Evolutionary conservation across 2,797 vertebrate species (phyloP).

Genomic region (Buphagus erythrorhynchus): DNA sequence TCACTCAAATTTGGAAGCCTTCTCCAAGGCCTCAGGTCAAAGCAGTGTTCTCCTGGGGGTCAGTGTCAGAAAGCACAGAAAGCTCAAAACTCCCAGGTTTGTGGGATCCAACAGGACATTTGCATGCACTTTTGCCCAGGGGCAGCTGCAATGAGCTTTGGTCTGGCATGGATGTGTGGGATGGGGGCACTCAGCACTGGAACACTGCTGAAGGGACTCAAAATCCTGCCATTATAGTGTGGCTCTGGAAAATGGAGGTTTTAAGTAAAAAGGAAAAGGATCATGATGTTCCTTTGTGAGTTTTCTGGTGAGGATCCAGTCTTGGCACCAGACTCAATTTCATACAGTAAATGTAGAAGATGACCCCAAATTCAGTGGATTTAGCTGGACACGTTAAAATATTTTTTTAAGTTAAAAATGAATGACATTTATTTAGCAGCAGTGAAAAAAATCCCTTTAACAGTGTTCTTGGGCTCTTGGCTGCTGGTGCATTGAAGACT

Average conservation of each 20-base stretch:
- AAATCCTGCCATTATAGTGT: background rate
- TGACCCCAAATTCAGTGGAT: background rate
- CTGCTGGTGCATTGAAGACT: background rate
- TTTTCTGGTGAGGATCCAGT: background rate
- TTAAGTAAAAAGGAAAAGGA: background rate
- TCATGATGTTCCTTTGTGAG: background rate
- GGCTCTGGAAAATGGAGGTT: background rate
- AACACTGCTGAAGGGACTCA: background rate
- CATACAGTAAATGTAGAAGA: background rate
- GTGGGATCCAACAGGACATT: too few species aligned
- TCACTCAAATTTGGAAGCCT: too few species aligned
- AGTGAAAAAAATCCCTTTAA: background rate
- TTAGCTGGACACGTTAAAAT: background rate
- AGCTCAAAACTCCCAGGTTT: too few species aligned
- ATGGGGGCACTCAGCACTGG: background rate
- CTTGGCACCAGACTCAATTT: background rate
- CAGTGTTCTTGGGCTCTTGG: background rate
- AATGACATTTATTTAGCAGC: background rate
- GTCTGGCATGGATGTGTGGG: background rate
- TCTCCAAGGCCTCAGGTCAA: too few species aligned
- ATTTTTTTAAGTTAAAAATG: background rate
- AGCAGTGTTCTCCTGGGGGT: too few species aligned
- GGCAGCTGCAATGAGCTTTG: background rate
- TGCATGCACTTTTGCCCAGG: background rate
- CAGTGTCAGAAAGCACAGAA: too few species aligned